A percentile compares a stretch with the other conserved stretches of the same genome.
phyloP scores from a whole-genome alignment of 2,888 invertebrate genomes.

The Acholoe squamosa region DNA sequence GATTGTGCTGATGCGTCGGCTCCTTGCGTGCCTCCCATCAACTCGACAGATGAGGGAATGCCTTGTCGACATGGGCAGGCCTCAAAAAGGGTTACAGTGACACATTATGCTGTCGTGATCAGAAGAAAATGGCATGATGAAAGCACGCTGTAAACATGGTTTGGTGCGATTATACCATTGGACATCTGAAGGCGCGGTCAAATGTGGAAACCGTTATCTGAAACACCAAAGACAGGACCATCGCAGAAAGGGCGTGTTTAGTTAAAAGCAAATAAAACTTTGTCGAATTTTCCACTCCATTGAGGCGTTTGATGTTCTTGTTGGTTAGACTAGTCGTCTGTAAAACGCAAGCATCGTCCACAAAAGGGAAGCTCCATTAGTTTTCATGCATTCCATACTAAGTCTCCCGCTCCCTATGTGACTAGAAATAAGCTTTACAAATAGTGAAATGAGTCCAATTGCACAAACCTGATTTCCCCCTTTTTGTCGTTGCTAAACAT shows the following conservation, averaged over 20 bases:
- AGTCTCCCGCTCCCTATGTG: too few species aligned
- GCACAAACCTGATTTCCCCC: too few species aligned
- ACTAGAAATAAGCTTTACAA: too few species aligned
- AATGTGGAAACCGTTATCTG: neutral
- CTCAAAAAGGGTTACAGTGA: neutral
- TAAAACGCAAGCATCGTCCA: neutral
- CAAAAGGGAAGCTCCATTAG: neutral
- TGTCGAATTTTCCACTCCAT: neutral
- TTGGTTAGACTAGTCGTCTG: neutral
- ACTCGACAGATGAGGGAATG: too few species aligned
- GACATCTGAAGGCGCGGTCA: neutral
- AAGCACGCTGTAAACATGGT: neutral
- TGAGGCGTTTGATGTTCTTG: slow-evolving; percentile 6
- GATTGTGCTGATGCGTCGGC: too few species aligned
- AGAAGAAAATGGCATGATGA: neutral
- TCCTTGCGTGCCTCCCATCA: too few species aligned
- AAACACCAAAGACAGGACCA: neutral
- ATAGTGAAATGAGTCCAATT: too few species aligned
- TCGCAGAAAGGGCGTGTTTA: neutral
- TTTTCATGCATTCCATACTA: too few species aligned
- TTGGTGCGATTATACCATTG: neutral
- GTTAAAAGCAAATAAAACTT: neutral
- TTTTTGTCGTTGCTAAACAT: too few species aligned
- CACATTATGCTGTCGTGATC: neutral
- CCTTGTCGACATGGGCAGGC: neutral